Conservation (phyloP, 2,888 invertebrate genomes). For the Macrosoma leucophasiata region DNA sequence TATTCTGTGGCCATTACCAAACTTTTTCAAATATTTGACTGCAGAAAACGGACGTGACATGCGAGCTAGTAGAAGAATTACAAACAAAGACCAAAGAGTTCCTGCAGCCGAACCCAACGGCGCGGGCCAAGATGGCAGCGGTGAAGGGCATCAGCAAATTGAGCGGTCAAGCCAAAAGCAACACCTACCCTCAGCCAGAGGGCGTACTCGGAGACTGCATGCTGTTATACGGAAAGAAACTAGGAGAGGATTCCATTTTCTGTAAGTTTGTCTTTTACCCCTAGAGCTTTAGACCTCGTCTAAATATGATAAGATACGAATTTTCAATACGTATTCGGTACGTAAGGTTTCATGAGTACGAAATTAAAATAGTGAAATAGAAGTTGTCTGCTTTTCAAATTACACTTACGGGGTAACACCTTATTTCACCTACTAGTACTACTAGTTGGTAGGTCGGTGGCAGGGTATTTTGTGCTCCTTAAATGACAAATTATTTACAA, state of each 20-base stretch:
- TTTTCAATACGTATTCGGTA: no score
- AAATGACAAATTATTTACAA: no score
- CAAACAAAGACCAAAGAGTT: conserved; percentile 98
- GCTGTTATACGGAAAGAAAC: conserved; percentile 94
- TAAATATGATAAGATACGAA: no score
- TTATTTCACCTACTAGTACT: no score
- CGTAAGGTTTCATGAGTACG: no score
- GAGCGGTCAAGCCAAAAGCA: conserved; percentile 96
- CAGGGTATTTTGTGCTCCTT: no score
- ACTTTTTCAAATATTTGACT: conserved; percentile 29
- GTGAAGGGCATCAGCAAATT: conserved; percentile 97
- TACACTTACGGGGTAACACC: no score
- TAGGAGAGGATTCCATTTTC: conserved; percentile 96
- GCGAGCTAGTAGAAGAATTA: conserved; percentile 96
- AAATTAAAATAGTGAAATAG: no score
- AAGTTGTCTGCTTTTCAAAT: no score
- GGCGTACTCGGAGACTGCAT: conserved; percentile 98
- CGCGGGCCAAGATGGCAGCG: conserved; percentile 95
- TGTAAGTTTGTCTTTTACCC: conserved; percentile 80
- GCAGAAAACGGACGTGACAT: conserved; percentile 98
- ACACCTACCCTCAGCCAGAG: conserved; percentile 99
- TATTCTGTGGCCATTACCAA: no score
- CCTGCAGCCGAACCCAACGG: conserved; percentile 98
- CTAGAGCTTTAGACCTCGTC: no score
- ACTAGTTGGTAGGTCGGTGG: no score